phyloP scores from a whole-genome alignment of 1,140 invertebrate species.

The Rhizoglyphus robini region DNA sequence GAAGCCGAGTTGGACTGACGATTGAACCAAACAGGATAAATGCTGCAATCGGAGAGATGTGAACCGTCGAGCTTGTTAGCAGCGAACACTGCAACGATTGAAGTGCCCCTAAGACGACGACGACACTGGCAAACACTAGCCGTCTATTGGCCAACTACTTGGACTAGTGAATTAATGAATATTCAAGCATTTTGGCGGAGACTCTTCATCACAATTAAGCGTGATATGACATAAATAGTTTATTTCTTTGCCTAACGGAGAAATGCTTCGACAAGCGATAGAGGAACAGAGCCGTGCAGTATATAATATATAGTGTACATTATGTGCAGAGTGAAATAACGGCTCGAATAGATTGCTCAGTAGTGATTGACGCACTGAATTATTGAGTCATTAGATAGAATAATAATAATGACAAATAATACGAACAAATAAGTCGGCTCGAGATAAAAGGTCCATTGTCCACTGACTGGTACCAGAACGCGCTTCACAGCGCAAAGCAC shows the following conservation, averaged over 20 bases:
- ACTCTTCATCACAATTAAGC: slow-evolving; percentile 9
- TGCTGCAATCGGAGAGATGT: too few species aligned
- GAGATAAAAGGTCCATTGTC: too few species aligned
- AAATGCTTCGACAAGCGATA: background rate
- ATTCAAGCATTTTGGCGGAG: too few species aligned
- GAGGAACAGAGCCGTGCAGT: background rate
- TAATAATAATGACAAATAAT: background rate
- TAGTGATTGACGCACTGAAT: background rate
- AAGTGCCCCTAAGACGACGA: too few species aligned
- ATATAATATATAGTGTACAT: background rate
- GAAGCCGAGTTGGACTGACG: too few species aligned
- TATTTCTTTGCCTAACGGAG: background rate
- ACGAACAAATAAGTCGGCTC: background rate
- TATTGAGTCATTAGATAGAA: slow-evolving; percentile 18
- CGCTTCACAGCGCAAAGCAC: too few species aligned
- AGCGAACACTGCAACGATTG: too few species aligned
- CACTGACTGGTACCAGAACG: too few species aligned
- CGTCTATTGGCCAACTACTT: background rate
- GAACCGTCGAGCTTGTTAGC: too few species aligned
- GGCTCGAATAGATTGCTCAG: background rate
- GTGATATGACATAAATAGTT: slow-evolving; percentile 3
- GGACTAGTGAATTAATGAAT: background rate
- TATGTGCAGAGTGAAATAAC: too few species aligned
- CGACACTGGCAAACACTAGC: too few species aligned
- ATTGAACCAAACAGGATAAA: too few species aligned